phyloP scores from a whole-genome alignment of 1,140 invertebrate genomes.

The Psix sp. region DNA sequence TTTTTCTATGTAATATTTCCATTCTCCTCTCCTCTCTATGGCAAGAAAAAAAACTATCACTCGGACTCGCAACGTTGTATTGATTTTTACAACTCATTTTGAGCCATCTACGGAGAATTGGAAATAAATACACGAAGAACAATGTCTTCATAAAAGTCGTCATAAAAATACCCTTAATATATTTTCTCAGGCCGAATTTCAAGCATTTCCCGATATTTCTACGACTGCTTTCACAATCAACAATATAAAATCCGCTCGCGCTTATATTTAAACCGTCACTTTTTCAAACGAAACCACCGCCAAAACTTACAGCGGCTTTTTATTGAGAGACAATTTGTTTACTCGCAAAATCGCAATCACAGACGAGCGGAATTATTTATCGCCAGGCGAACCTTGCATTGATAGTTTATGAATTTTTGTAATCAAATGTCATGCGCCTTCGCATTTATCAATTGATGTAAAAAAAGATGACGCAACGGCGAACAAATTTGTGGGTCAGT shows the following conservation, averaged over 20 bases:
- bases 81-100: conserved; percentile 22
- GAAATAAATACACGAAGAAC: conserved; percentile 5
- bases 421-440: conserved; percentile 38
- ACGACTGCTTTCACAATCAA: background rate
- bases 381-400: background rate
- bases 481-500: conserved; percentile 51
- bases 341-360: too few species aligned
- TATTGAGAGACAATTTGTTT: too few species aligned
- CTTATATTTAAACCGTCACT: too few species aligned
- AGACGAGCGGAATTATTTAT: too few species aligned
- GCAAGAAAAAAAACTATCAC: conserved; percentile 3
- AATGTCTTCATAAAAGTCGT: background rate
- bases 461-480: conserved; percentile 52
- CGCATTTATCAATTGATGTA: conserved; percentile 55
- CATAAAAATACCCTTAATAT: background rate
- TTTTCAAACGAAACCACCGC: too few species aligned
- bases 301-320: too few species aligned
- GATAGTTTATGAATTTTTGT: conserved; percentile 21
- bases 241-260: background rate
- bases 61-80: conserved; percentile 1
- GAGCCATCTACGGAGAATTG: conserved; percentile 4
- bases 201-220: background rate
- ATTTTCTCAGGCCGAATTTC: background rate
- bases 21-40: background rate
- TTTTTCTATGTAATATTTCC: background rate